Evolutionary conservation across 1,140 invertebrate species (phyloP).

Genomic region (Hormaphis cornu): DNA sequence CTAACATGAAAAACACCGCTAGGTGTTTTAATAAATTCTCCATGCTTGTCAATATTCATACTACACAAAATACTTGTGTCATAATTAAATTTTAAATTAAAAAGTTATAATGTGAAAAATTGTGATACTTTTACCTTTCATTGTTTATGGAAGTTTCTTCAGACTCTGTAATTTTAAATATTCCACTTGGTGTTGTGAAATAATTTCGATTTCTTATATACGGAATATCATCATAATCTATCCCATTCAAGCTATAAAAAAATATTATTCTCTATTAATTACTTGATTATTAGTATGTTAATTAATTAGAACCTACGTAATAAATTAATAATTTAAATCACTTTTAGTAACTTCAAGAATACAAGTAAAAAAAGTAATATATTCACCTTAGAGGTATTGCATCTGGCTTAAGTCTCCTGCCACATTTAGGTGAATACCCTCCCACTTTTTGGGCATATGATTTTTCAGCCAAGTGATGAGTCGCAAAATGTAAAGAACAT

Average conservation of each 20-base stretch:
- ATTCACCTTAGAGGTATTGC: neutral
- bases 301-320: no score
- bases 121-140: neutral
- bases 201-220: neutral
- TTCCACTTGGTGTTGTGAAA: neutral
- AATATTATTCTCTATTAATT: no score
- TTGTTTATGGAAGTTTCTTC: neutral
- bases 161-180: neutral
- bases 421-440: neutral
- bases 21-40: neutral
- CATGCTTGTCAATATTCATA: neutral
- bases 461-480: neutral
- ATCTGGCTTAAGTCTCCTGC: neutral
- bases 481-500: neutral
- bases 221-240: neutral
- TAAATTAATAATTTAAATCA: neutral
- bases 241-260: neutral
- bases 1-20: neutral
- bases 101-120: neutral
- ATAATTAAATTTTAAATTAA: neutral
- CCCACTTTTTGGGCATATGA: neutral
- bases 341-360: neutral
- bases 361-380: neutral
- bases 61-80: neutral
- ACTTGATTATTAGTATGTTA: no score